Base-by-base conservation (phyloP, 2,113 vertebrate genomes). In the Scalopus aquaticus region DNA sequence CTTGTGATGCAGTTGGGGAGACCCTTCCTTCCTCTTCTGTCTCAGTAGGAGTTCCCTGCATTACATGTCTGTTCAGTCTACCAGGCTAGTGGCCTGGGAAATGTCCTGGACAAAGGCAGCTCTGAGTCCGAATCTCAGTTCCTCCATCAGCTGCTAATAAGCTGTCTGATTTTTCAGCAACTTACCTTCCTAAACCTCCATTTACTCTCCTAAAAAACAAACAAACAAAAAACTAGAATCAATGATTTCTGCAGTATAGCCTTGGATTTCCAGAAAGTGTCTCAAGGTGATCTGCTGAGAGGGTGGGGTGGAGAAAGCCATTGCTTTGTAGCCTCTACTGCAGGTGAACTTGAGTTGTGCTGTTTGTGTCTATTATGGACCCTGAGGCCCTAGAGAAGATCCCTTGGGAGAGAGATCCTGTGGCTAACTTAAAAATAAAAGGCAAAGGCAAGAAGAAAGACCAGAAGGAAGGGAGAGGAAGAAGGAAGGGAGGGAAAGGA, bases 401-500 rank as follows among this genome's bases (percentile, higher is more conserved):
- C 9, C 3, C 49, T 67, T 62, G 54, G 42, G 62, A 73, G 60
- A 83, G 89, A 35, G 24, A 22, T 13, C 42, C 62, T 69, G 28
- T 49, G 85, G 65, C 60, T 91, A 86, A 79, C 51, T 51, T 69
- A 1, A 32, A 65, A n/a, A 78, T 35, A 39, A 16, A 39, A 35
- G 44, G 28, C 30, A 54, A 37, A 39, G 46, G 22, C 24, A 72
- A 26, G 39, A 26, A 15, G 22, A 49, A 22, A 81, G 37, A 16
- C 16, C 51, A 3, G 39, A 64, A 35, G 9, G 28, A 8, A 54
- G 19, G 17, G 51, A 32, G 4, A 6, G 22, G 12, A 11, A 6
- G 11, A 4, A 4, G 11, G 8, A 26, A 35, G 8, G 24, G 10
- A 15, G 19, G 28, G 3, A n/a, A 20, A 15, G 6, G 2, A 1